Base-by-base conservation (phyloP, 1,140 invertebrate species). In the Anoplophora glabripennis region DNA sequence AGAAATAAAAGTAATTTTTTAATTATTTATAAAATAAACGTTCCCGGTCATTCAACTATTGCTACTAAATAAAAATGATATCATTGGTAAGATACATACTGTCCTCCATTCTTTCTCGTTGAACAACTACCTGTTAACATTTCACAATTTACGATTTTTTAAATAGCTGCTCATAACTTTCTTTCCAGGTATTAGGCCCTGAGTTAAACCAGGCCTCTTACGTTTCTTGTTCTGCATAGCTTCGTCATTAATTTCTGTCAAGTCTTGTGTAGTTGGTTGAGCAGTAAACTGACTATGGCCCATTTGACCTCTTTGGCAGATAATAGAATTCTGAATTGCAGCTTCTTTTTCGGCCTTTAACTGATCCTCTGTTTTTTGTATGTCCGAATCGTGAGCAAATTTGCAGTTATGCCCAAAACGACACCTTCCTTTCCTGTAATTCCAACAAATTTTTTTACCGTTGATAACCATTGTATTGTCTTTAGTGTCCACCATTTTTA, bases 391-490 rank as follows among this genome's bases (percentile, higher is more conserved):
- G 77, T 97, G 94, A 2, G 91, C 92, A 79, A 88, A 97, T 55
- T 89, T 91, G 72, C 94, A 97, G 61, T 92, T 94, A 66, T 92
- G 90, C 4, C 93, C 93, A 79, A 94, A 94, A 34, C 89, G 81
- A 73, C 94, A 97, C 14, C 87, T 81, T 5, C 94, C 93, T 76
- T 93, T 94, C 17, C 89, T 81, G 74, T 93, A 94, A 78, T 94
- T 96, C 89, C 90, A 96, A 73, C 94, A 97, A 36, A 96, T 89
- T 76, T 93, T 92, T 67, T 87, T 89, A 0, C 91, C 92, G 75
- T 94, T 90, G 49, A 93, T 92, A 75, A 86, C 83, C 69, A 86
- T 83, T 1, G 83, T 81, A 69, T 88, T 84, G 49, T 87, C 82
- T 78, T 86, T 78, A 77, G 85, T 76, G 80, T 87, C 78, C 61